A percentile compares a stretch with the other conserved stretches of the same genome.
Evolutionary conservation across 1,140 invertebrate species (phyloP).

Genomic region (Scaptomyza pallida): DNA sequence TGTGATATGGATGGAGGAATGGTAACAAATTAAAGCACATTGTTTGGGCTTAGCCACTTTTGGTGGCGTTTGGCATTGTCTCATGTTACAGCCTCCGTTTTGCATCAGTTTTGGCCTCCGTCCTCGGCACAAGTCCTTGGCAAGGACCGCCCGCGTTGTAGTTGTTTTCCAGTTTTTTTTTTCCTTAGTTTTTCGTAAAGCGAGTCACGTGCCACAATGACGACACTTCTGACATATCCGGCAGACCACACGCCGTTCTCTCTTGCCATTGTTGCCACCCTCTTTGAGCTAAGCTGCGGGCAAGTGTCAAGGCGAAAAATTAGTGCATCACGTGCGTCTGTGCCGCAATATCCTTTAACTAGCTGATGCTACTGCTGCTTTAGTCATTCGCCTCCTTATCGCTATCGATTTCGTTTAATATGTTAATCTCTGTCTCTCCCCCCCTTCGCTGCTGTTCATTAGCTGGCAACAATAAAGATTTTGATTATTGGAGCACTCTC

Average conservation of each 20-base stretch:
- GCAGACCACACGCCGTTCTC: constrained; percentile 70
- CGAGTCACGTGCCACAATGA: constrained; percentile 78
- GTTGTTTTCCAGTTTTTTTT: constrained; percentile 29
- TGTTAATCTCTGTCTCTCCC: constrained; percentile 56
- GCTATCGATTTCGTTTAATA: constrained; percentile 81
- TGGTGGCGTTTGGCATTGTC: constrained; percentile 44
- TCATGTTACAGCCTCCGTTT: constrained; percentile 53
- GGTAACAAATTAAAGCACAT: constrained; percentile 73
- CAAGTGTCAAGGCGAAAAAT: constrained; percentile 76
- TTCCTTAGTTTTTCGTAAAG: constrained; percentile 46
- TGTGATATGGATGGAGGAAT: constrained; percentile 31
- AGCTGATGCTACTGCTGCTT: constrained; percentile 26
- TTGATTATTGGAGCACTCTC: constrained; percentile 59
- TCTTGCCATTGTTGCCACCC: constrained; percentile 17
- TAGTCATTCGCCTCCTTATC: constrained; percentile 40
- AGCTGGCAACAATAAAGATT: constrained; percentile 57
- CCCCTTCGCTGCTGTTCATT: constrained; percentile 54
- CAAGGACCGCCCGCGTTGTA: constrained; percentile 69
- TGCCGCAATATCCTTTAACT: constrained; percentile 71
- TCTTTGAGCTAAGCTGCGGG: constrained; percentile 45
- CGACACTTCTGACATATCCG: constrained; percentile 83
- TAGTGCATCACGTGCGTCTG: constrained; percentile 81
- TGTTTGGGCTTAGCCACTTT: constrained; percentile 42
- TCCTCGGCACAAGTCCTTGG: constrained; percentile 22
- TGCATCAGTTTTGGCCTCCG: neutral